These are phyloP conservation scores for Tragelaphus oryx DNA, from an alignment of 2,797 vertebrate genomes.

Conservation along the genomic window DNA sequence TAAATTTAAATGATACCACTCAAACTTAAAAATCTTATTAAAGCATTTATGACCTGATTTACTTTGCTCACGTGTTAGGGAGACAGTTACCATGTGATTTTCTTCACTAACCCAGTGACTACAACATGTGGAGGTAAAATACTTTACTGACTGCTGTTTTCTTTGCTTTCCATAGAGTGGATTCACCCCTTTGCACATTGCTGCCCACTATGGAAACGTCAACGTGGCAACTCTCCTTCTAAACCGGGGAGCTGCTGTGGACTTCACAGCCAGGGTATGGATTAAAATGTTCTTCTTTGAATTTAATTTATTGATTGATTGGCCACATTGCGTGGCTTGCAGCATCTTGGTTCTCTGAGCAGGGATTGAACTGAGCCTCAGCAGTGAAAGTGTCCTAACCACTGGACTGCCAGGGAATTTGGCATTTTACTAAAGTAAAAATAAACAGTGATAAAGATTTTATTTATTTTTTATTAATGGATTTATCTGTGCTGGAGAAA, in stretches of 20 bases:
- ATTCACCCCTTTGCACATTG: slow-evolving; percentile 97
- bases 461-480: not conserved
- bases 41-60: not conserved
- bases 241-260: slow-evolving; percentile 95
- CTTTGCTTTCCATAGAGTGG: slow-evolving; percentile 89
- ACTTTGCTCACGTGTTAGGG: not conserved
- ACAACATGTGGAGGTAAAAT: fast-evolving
- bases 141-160: not conserved
- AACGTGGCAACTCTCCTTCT: slow-evolving; percentile 96
- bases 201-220: slow-evolving; percentile 97
- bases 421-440: not conserved
- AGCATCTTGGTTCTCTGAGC: not conserved
- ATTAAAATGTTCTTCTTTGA: not conserved
- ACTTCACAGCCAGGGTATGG: slow-evolving; percentile 96
- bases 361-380: not conserved
- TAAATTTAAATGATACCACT: too few relatives aligned
- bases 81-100: not conserved
- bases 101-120: not conserved
- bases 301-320: not conserved
- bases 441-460: not conserved
- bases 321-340: not conserved
- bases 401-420: not conserved
- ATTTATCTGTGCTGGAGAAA: not conserved
- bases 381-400: not conserved
- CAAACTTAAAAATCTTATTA: not conserved